Evolutionary conservation across 2,797 vertebrate genomes (phyloP).

Genomic region (Macrochelys suwanniensis): DNA sequence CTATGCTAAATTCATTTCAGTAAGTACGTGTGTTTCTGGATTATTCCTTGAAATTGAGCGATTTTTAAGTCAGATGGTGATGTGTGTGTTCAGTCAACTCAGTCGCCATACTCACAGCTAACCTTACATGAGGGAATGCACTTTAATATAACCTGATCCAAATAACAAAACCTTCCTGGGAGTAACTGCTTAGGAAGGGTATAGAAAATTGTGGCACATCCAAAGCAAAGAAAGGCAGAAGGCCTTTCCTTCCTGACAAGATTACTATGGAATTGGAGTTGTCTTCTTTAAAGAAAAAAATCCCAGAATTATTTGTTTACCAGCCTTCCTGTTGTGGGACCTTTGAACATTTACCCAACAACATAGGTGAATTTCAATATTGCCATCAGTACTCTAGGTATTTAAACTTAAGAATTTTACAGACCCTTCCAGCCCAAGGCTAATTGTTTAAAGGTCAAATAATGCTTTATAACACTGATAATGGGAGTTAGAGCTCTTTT

Average conservation of each 20-base stretch:
- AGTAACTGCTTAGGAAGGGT: neutral
- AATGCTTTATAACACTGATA: constrained; percentile 42
- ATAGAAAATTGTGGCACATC: constrained; percentile 25
- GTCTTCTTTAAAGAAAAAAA: constrained; percentile 61
- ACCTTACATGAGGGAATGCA: neutral
- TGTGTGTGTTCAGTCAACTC: neutral
- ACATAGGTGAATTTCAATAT: constrained; percentile 81
- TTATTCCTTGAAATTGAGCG: neutral
- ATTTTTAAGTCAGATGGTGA: neutral
- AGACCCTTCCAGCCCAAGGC: constrained; percentile 23
- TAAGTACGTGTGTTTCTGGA: neutral
- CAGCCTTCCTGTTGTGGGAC: constrained; percentile 59
- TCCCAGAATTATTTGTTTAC: constrained; percentile 26
- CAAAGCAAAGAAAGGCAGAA: neutral
- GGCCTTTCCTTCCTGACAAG: constrained; percentile 40
- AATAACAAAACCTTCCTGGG: constrained; percentile 43
- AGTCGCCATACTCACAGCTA: neutral
- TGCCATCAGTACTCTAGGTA: constrained; percentile 51
- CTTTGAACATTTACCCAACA: constrained; percentile 80
- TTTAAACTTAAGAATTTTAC: constrained; percentile 67
- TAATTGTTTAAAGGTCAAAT: constrained; percentile 55
- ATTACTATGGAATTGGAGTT: constrained; percentile 38
- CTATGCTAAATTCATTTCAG: neutral
- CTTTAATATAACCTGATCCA: neutral
- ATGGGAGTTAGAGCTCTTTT: constrained; percentile 44